A percentile compares a stretch with the other conserved stretches of the same genome.
phyloP scores from a whole-genome alignment of 2,113 vertebrate genomes.

The Electrona antarctica region DNA sequence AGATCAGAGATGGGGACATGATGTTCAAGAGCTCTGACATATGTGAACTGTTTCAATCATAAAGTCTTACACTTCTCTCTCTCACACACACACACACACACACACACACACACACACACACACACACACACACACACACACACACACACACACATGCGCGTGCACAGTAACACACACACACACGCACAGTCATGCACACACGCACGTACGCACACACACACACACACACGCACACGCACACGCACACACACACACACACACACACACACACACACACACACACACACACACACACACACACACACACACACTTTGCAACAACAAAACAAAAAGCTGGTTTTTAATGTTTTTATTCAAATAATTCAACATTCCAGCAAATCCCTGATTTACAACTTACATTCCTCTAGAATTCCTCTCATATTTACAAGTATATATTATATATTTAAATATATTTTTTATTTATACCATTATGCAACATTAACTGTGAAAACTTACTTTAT shows the following conservation, averaged over 20 bases:
- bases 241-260: conserved; percentile 5
- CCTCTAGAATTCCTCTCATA: conserved; percentile 54
- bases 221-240: too few relatives aligned
- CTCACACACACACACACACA: background rate
- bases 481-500: conserved; percentile 61
- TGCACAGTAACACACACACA: conserved; percentile 19
- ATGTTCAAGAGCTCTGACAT: background rate
- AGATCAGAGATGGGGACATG: conserved; percentile 19
- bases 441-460: conserved; percentile 23
- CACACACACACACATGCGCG: background rate
- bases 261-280: conserved; percentile 9
- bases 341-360: conserved; percentile 68
- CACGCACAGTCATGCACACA: too few relatives aligned
- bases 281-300: background rate
- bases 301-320: background rate
- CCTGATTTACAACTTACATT: conserved; percentile 52
- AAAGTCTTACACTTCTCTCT: background rate
- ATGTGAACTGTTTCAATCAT: background rate
- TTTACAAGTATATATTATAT: conserved; percentile 62
- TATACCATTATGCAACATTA: conserved; percentile 39
- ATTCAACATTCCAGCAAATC: conserved; percentile 40
- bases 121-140: conserved; percentile 14
- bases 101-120: conserved; percentile 4
- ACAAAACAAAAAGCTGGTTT: conserved; percentile 11
- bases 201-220: background rate